Base-by-base conservation (phyloP, 2,113 vertebrate species). In the Atractosteus spatula region DNA sequence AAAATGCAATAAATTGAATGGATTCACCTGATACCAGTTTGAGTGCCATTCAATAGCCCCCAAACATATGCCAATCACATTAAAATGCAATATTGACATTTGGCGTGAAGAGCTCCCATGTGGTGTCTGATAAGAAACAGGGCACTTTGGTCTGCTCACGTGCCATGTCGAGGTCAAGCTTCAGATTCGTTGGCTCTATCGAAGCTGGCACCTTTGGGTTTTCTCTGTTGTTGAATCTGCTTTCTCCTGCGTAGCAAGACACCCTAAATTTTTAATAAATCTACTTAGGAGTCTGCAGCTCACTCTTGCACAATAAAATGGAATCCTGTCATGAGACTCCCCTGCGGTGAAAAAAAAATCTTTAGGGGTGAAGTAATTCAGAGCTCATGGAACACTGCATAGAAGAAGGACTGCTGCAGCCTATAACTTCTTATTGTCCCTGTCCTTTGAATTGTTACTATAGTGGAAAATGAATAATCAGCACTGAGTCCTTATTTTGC, bases 261-360 rank as follows among this genome's bases (percentile, higher is more conserved):
- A 5, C 51, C 29, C n/a, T 69, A 56, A 41, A 69, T 69, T 16
- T 55, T 69, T 69, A 56, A 69, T 69, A 55, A n/a, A 41, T 29
- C 29, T 57, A 69, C 68, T 69, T 56, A 69, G 29, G 55, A 69
- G 47, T 56, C 68, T 69, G 68, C 51, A 56, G 51, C 13, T 69
- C 13, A 17, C 65, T 67, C 45, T 51, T 16, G 45, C 7, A 64
- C 62, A 41, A 41, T 41, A 69, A 57, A 56, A 69, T 41, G 3
- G 54, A 29, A 47, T 29, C 17, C 68, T 56, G 51, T 55, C 16
- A 41, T 55, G 41, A 69, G 55, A 69, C 41, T 69, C 54, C 51
- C 17, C 47, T 41, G 17, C 8, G 8, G 17, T 56, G 68, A 16
- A 69, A 42, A 64, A 64, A 64, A 29, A 8, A 41, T 64, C 62